phyloP scores from a whole-genome alignment of 2,888 invertebrate genomes.

The Machimus atricapillus region DNA sequence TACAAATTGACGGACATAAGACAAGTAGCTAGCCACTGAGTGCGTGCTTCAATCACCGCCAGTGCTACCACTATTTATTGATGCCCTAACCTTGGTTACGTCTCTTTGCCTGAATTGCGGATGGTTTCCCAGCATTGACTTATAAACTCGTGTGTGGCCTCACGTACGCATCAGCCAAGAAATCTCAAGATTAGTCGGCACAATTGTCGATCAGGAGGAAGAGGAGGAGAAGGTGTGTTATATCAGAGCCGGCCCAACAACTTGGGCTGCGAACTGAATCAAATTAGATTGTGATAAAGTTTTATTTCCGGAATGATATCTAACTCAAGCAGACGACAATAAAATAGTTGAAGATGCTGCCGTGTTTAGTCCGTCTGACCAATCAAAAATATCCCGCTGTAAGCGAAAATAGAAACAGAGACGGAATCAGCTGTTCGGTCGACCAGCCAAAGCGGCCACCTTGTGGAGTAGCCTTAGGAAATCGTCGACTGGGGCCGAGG shows the following conservation, averaged over 20 bases:
- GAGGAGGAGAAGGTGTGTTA: not conserved
- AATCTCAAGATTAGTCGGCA: not conserved
- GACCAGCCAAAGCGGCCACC: not conserved
- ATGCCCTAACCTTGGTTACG: not conserved
- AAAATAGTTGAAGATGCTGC: not conserved
- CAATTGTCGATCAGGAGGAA: not conserved
- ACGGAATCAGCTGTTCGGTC: not conserved
- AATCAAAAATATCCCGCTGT: not conserved
- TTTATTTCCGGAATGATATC: slow-evolving; percentile 21
- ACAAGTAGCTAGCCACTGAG: not conserved
- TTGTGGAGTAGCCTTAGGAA: not conserved
- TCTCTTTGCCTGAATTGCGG: not conserved
- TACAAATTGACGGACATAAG: not conserved
- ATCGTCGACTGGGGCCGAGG: not conserved
- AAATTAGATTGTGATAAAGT: slow-evolving; percentile 16
- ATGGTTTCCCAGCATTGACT: not conserved
- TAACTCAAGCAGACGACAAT: not conserved
- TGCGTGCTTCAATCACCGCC: not conserved
- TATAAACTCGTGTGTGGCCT: not conserved
- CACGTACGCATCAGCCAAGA: slow-evolving; percentile 9
- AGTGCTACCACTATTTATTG: not conserved
- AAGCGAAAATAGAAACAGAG: not conserved
- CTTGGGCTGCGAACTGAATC: not conserved
- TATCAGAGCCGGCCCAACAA: not conserved
- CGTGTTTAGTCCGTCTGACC: not conserved